Percentiles rank a stretch among this genome's conserved stretches.
Evolutionary conservation across 2,888 invertebrate genomes (phyloP).

Genomic region (Epinotia nisella): DNA sequence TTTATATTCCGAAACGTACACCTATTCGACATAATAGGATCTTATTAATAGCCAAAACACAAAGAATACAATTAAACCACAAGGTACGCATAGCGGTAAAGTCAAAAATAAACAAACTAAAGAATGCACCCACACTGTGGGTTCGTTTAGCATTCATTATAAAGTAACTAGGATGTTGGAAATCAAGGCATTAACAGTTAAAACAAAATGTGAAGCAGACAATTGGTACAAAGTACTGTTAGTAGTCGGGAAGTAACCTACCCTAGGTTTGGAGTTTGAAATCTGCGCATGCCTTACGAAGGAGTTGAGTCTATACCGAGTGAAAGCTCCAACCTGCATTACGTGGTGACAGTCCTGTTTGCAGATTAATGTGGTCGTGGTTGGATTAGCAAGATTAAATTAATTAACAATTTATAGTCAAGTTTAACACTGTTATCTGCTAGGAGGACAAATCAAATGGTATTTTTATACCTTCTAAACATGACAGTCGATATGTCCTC

Average conservation of each 20-base stretch:
- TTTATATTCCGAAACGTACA: background rate
- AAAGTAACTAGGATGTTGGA: constrained; percentile 25
- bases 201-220: constrained; percentile 20
- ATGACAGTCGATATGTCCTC: no score
- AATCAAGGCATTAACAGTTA: constrained; percentile 13
- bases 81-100: background rate
- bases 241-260: background rate
- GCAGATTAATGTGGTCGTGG: no score
- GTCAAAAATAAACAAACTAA: constrained; percentile 27
- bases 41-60: background rate
- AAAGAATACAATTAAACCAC: constrained; percentile 22
- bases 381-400: no score
- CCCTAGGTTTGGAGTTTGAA: background rate
- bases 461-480: no score
- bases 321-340: no score
- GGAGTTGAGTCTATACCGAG: no score
- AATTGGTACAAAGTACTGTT: background rate
- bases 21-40: background rate
- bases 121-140: constrained; percentile 26
- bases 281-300: no score
- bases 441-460: no score
- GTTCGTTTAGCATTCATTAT: constrained; percentile 39
- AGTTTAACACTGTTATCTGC: no score
- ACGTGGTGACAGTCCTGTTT: no score
- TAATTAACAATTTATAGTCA: no score